A percentile compares a stretch with the other conserved stretches of the same genome.
Evolutionary conservation across 2,113 vertebrate genomes (phyloP).

Genomic region (Zeus faber): DNA sequence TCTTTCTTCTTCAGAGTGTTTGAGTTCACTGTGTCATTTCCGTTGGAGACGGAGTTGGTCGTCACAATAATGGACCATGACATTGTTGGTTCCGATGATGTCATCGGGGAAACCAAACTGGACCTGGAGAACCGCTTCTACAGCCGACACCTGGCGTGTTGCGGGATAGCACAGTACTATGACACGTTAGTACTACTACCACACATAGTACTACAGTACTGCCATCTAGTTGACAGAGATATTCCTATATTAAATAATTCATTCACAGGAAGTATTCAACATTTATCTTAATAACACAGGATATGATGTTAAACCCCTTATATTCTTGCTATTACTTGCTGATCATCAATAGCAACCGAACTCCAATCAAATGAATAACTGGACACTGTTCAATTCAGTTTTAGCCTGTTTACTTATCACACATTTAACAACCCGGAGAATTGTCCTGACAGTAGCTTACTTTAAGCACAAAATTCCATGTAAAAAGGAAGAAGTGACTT

Average conservation of each 20-base stretch:
- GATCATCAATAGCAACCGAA: no score
- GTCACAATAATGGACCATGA: conserved; percentile 87
- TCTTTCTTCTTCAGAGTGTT: conserved; percentile 76
- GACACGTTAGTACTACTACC: conserved; percentile 76
- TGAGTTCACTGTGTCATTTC: conserved; percentile 88
- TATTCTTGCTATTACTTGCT: no score
- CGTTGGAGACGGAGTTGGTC: conserved; percentile 83
- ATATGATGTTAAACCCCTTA: no score
- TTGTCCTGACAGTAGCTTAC: no score
- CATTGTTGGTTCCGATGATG: conserved; percentile 86
- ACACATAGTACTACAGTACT: no score
- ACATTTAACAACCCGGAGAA: no score
- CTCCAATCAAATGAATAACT: no score
- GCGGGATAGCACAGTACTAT: conserved; percentile 84
- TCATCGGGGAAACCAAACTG: conserved; percentile 86
- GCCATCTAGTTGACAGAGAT: no score
- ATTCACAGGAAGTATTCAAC: background rate
- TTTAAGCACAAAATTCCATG: no score
- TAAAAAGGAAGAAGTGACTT: no score
- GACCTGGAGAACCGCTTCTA: conserved; percentile 95
- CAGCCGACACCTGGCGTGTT: conserved; percentile 85
- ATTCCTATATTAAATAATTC: background rate
- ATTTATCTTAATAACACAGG: background rate
- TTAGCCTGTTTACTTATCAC: no score
- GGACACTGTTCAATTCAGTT: no score